Evolutionary conservation across 2,888 invertebrate species (phyloP), one percentile per base, ranked within the genome.

Genomic region (Ferrisia virgata): DNA sequence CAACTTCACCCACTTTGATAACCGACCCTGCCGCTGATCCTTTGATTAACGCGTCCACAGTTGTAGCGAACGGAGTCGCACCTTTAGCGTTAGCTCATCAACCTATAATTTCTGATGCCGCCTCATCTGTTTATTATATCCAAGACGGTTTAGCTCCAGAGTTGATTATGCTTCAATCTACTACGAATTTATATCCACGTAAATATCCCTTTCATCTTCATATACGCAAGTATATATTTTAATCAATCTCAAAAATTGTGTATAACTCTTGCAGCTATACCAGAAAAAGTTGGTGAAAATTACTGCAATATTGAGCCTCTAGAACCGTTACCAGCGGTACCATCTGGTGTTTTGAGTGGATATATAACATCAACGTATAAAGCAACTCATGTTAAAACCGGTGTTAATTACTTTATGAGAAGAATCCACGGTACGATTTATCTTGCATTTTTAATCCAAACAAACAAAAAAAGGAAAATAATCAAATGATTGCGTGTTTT

Each of bases 231-330:
- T 64, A 18, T 28, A 84, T 15, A 13, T 8, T 36, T 36, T 36
- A 8, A 36, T 36, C 8, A 8, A 22, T 53, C 9, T 53, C n/a
- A n/a, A n/a, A 31, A 79, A 47, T 13, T 11, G 83, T 85, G 85
- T 58, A 85, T 86, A 86, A 87, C 87, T 86, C 89, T 9, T 89
- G 86, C 89, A 92, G 95, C 95, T 87, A 89, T 98, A 86, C 98
- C 98, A 0, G 91, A 92, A 86, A 94, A 95, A 88, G 94, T 98
- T 85, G 98, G 97, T 88, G 83, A 83, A 43, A 94, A 94, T 89
- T 98, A 97, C 89, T 93, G 95, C 86, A 94, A 96, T 86, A 89
- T 98, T 86, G 93, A 93, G 87, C 97, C 97, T 0, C 89, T 98
- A 85, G 98, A 98, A 89, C 91, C 92, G 22, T 89, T 98, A 89